Conservation (phyloP, 2,797 vertebrate genomes). For the Psittacula derbiana region DNA sequence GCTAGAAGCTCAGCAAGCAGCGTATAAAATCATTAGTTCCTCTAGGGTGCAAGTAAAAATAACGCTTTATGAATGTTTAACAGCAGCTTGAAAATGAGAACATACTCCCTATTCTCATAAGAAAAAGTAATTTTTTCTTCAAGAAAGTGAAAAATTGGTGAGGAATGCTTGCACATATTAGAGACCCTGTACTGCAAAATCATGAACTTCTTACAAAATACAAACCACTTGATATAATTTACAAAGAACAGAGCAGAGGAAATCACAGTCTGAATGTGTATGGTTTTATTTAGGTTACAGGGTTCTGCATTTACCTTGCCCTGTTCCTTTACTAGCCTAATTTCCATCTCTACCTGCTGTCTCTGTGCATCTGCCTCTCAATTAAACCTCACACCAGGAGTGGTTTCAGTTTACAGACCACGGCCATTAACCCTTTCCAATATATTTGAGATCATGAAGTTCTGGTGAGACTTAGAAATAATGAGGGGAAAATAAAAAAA, state of each 20-base stretch:
- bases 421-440: background rate
- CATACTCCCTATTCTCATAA: background rate
- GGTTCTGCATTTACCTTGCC: constrained; percentile 10
- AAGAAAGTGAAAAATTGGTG: background rate
- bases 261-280: background rate
- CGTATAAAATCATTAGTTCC: background rate
- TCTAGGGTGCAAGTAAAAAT: background rate
- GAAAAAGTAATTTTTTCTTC: background rate
- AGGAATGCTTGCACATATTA: background rate
- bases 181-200: background rate
- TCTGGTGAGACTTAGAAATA: background rate
- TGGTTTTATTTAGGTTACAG: background rate
- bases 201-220: background rate
- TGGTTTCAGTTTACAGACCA: background rate
- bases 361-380: constrained; percentile 20
- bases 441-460: background rate
- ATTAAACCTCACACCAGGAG: constrained; percentile 11
- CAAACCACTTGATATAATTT: background rate
- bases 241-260: fast-evolving
- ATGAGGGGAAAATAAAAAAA: background rate
- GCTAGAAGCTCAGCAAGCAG: background rate
- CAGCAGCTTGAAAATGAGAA: background rate
- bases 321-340: background rate
- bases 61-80: background rate
- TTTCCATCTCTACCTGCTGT: constrained; percentile 33